Evolutionary conservation across 2,113 vertebrate genomes (phyloP).

Genomic region (Ellobius talpinus): DNA sequence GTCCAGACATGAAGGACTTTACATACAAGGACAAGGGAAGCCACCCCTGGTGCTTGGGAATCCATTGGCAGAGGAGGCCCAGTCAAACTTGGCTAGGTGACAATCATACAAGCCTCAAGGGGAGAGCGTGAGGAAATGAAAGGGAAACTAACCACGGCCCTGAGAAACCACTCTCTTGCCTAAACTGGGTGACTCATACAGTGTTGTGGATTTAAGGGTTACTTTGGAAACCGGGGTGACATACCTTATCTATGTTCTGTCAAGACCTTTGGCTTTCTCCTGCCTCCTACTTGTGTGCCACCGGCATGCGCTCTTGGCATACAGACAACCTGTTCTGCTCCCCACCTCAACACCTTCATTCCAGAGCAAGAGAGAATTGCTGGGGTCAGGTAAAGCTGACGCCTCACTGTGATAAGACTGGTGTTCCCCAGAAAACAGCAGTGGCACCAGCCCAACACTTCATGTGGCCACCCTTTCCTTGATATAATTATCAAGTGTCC

Average conservation of each 20-base stretch:
- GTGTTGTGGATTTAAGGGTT: background rate
- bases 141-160: constrained; percentile 46
- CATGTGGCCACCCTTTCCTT: background rate
- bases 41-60: background rate
- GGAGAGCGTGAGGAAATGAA: constrained; percentile 51
- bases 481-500: constrained; percentile 47
- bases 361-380: background rate
- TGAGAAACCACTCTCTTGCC: background rate
- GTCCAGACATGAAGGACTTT: background rate
- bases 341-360: background rate
- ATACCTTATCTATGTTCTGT: constrained; percentile 9
- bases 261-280: constrained; percentile 17
- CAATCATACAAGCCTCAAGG: background rate
- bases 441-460: background rate
- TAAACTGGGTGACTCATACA: background rate
- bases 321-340: background rate
- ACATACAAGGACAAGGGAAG: accelerated
- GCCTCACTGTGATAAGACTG: background rate
- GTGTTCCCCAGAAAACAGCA: background rate
- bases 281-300: background rate
- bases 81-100: constrained; percentile 28
- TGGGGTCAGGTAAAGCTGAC: background rate
- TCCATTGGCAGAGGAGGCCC: background rate
- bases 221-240: background rate
- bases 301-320: background rate